Evolutionary conservation across 1,140 invertebrate species (phyloP).

Genomic region (Cydia splendana): DNA sequence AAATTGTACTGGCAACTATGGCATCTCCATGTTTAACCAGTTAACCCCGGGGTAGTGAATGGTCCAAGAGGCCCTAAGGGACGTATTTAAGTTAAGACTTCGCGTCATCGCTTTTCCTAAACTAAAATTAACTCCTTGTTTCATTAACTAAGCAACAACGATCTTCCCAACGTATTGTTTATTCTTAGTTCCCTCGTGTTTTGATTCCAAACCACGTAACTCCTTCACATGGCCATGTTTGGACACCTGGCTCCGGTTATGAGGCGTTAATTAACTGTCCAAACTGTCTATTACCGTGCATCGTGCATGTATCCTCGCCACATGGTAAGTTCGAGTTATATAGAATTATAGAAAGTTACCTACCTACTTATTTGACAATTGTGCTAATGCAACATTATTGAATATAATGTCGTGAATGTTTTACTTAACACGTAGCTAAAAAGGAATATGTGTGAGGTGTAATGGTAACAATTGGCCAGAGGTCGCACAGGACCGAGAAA

Average conservation of each 20-base stretch:
- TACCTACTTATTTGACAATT: too few species aligned
- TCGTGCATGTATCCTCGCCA: neutral
- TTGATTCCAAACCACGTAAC: conserved; percentile 7
- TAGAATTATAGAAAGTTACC: too few species aligned
- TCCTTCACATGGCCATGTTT: conserved; percentile 11
- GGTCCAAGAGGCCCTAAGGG: too few species aligned
- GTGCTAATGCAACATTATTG: too few species aligned
- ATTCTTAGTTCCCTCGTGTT: neutral
- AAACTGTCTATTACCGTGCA: conserved; percentile 26
- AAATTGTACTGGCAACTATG: too few species aligned
- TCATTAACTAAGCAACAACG: neutral
- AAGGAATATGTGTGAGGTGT: neutral
- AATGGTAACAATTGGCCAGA: too few species aligned
- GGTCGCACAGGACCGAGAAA: too few species aligned
- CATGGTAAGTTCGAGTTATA: neutral
- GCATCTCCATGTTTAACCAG: too few species aligned
- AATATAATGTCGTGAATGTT: too few species aligned
- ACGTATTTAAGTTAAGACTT: neutral
- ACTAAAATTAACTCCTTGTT: neutral
- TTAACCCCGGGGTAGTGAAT: too few species aligned
- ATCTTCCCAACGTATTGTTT: neutral
- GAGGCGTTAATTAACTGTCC: conserved; percentile 28
- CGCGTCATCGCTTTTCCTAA: neutral
- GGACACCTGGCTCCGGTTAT: conserved; percentile 30
- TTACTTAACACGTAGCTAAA: too few species aligned